These are phyloP conservation scores for Euproctis similis DNA, from an alignment of 2,888 invertebrate genomes.

Conservation along the genomic window DNA sequence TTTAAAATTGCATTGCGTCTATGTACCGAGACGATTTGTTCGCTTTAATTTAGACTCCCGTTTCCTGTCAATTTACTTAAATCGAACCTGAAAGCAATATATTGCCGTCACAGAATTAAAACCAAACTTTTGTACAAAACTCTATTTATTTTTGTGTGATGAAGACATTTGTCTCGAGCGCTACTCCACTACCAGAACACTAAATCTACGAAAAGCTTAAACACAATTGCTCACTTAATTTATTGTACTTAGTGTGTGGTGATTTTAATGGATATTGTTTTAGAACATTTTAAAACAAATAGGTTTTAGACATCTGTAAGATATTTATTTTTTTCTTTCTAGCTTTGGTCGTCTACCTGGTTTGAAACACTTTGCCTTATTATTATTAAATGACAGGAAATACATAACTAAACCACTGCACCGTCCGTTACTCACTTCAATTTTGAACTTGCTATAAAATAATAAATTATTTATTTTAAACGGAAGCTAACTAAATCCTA, in stretches of 20 bases:
- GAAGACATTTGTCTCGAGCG: conserved; percentile 16
- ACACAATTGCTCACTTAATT: conserved; percentile 17
- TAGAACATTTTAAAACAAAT: too few species aligned
- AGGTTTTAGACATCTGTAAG: too few species aligned
- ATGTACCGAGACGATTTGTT: conserved; percentile 23
- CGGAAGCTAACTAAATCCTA: too few species aligned
- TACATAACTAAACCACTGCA: too few species aligned
- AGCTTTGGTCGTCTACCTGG: too few species aligned
- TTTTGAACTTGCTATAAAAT: too few species aligned
- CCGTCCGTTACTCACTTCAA: too few species aligned
- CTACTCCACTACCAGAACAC: conserved; percentile 16
- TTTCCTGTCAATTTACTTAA: conserved; percentile 35
- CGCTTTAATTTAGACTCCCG: conserved; percentile 24
- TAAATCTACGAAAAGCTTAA: conserved; percentile 22
- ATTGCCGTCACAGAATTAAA: conserved; percentile 10
- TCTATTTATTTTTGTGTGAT: conserved; percentile 5
- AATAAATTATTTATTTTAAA: too few species aligned
- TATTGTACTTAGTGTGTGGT: conserved; percentile 8
- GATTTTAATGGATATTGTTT: background rate
- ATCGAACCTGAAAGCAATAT: conserved; percentile 25
- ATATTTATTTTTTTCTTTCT: too few species aligned
- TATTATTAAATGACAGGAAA: too few species aligned
- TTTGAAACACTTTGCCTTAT: too few species aligned
- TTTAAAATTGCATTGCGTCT: too few species aligned
- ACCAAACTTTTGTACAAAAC: conserved; percentile 9